Evolutionary conservation across 1,140 invertebrate genomes (phyloP), one percentile per base, ranked within the genome.

Genomic region (Polyergus mexicanus): DNA sequence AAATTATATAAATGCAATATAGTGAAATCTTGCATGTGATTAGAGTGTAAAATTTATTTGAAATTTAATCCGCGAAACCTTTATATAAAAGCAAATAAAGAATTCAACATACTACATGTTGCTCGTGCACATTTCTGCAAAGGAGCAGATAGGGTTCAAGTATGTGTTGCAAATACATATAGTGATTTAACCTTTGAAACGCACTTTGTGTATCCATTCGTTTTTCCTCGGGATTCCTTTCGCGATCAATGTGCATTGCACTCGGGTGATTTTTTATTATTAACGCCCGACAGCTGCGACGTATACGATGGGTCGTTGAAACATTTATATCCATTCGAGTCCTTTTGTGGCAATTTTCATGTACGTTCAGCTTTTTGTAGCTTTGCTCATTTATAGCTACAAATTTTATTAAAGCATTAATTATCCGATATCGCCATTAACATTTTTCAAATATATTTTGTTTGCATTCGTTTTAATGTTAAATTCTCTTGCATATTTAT

Each of bases 151-250:
- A 44, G 44, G 74, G 78, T 83, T 83, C 68, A 74, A 83, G 54
- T 60, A 83, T 41, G 51, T 72, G 78, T 72, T 71, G 54, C 38
- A 63, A 60, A 74, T 38, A 16, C 54, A 47, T 56, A 13, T 47
- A 60, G 65, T 60, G 54, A 22, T 72, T 72, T 83, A 72, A 83
- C 78, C 78, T 83, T 83, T 83, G 68, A 83, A 56, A 83, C 68
- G 65, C 66, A 54, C 38, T 25, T 44, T 71, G 19, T 83, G 28
- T 62, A 60, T 28, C 38, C 68, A 35, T 35, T 83, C 78, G 28
- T 83, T 83, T 83, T 83, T 83, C 78, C 54, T 72, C 68, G 25
- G 38, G 28, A 83, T 83, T 83, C 78, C 78, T 83, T 72, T 83
- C 78, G 63, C 76, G 77, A 80, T 69, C 65, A 38, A 83, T 83